Conservation (phyloP, 2,888 invertebrate genomes). For the Archips crataeganus region DNA sequence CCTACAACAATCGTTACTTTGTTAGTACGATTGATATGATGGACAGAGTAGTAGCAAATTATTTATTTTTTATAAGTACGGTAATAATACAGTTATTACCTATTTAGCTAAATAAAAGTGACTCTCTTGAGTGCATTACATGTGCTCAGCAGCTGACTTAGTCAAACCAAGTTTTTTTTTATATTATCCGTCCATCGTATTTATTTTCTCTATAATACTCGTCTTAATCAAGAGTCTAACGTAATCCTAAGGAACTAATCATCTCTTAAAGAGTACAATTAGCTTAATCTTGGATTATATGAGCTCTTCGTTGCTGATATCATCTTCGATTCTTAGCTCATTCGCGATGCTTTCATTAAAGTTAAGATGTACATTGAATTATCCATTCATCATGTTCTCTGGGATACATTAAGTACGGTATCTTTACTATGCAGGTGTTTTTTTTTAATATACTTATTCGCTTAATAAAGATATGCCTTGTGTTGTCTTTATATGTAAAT, state of each 20-base stretch:
- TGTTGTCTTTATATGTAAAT: not conserved
- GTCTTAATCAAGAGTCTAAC: conserved; percentile 25
- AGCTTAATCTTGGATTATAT: conserved; percentile 25
- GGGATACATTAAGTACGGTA: not conserved
- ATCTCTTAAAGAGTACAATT: conserved; percentile 38
- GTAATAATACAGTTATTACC: not conserved
- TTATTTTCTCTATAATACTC: conserved; percentile 26
- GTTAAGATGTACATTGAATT: conserved; percentile 4
- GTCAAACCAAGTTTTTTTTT: conserved; percentile 15
- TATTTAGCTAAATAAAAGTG: not conserved
- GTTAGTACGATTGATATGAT: not conserved
- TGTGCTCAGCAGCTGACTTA: conserved; percentile 12
- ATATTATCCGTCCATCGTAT: conserved; percentile 36
- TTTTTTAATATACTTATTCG: not conserved
- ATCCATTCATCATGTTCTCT: conserved; percentile 20
- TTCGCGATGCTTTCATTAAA: conserved; percentile 19
- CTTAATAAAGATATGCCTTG: not conserved
- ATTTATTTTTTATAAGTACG: not conserved
- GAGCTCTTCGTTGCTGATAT: not conserved
- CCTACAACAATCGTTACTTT: not conserved
- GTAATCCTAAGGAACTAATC: conserved; percentile 8
- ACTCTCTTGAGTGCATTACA: conserved; percentile 1
- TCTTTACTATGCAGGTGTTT: not conserved
- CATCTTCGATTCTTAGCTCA: not conserved
- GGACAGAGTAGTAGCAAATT: conserved; percentile 10